Base-by-base conservation (phyloP, 2,888 invertebrate species). In the Rhagonycha lutea region DNA sequence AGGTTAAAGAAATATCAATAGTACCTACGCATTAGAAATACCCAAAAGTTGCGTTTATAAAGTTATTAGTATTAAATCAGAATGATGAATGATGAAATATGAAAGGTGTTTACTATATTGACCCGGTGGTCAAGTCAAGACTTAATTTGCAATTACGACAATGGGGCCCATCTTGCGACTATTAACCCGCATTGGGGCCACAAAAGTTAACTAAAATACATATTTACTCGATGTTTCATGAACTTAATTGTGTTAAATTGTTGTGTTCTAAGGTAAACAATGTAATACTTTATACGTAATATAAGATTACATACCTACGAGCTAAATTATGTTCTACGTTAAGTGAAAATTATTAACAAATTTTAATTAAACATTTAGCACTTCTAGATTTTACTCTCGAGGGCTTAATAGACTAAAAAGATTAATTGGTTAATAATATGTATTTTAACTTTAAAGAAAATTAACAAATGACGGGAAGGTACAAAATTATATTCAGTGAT, bases 121-220 rank as follows among this genome's bases (percentile, higher is more conserved):
- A 75, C 75, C 75, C 47, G 69, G 32, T 65, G 75, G 71, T 69
- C 75, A 75, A 72, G 72, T 23, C 47, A 72, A 75, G 69, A 72
- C 75, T 69, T 29, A 75, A 61, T 75, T 68, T 26, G 29, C 65
- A 29, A 74, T 71, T 74, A 61, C 70, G 24, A 68, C 65, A 68
- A 69, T 75, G 65, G 72, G 26, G 32, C 32, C 60, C 67, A 68
- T 29, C 28, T 67, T 70, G 63, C 47, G 75, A 75, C 75, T 72
- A 75, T 75, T 75, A 75, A 75, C 75, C 75, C 72, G 72, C 72
- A 69, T 72, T 69, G 72, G 75, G 61, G 75, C 32, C 32, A 32
- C 32, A 12, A 32, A 32, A 32, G 32, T 32, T 32, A 32, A 32
- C 32, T 32, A 32, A 32, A 32, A 32, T 32, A 32, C 32, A 32